phyloP scores from a whole-genome alignment of 2,888 invertebrate species.

The Octonoba sinensis region DNA sequence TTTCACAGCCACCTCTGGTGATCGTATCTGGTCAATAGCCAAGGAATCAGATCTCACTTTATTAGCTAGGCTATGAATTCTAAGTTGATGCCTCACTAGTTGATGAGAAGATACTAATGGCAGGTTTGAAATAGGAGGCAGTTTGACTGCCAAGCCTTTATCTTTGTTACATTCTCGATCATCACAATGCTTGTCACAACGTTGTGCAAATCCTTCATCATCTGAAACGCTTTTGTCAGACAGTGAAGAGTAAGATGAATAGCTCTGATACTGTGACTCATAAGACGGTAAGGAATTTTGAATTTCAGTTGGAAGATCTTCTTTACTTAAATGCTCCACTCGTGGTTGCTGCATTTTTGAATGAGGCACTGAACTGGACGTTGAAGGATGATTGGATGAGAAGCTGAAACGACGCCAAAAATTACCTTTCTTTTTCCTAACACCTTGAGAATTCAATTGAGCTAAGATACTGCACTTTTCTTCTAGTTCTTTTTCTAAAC shows the following conservation, averaged over 20 bases:
- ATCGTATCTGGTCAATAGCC: slow-evolving; percentile 53
- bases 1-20: slow-evolving; percentile 32
- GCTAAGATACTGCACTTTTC: slow-evolving; percentile 26
- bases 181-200: neutral
- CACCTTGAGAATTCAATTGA: slow-evolving; percentile 13
- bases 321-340: slow-evolving; percentile 43
- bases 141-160: slow-evolving; percentile 16
- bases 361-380: slow-evolving; percentile 15
- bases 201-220: slow-evolving; percentile 44
- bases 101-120: slow-evolving; percentile 13
- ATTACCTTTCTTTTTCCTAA: slow-evolving; percentile 22
- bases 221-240: slow-evolving; percentile 58
- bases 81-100: slow-evolving; percentile 45
- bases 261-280: slow-evolving; percentile 54
- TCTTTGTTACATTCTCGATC: neutral
- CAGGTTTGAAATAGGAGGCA: slow-evolving; percentile 30
- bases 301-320: slow-evolving; percentile 55
- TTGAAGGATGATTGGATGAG: slow-evolving; percentile 23
- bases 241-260: slow-evolving; percentile 56
- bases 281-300: slow-evolving; percentile 40
- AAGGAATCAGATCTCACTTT: slow-evolving; percentile 18
- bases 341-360: slow-evolving; percentile 16
- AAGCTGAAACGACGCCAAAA: slow-evolving; percentile 55
- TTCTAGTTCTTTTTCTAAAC: slow-evolving; percentile 52
- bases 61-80: slow-evolving; percentile 26